A percentile compares a stretch with the other conserved stretches of the same genome.
Conservation (phyloP, 2,888 invertebrate genomes). For the Conomelus anceps region DNA sequence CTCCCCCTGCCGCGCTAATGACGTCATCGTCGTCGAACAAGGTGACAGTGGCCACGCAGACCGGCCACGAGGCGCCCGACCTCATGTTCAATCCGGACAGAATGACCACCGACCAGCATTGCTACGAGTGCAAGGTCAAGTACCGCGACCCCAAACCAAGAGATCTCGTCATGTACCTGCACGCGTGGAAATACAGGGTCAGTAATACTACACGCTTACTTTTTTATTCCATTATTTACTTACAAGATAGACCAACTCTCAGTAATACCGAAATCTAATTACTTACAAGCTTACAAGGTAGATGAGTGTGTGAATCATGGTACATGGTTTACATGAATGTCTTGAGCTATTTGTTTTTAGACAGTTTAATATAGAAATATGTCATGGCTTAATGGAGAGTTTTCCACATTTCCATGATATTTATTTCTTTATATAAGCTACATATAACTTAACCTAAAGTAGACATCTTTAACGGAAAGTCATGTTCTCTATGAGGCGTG, state of each 20-base stretch:
- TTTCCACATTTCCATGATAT: no score
- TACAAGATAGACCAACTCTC: no score
- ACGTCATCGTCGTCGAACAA: slow-evolving; percentile 40
- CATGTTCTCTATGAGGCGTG: no score
- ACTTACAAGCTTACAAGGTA: neutral
- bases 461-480: no score
- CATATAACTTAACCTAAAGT: no score
- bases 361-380: no score
- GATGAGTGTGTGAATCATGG: no score
- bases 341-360: no score
- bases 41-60: slow-evolving; percentile 81
- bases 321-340: no score
- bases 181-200: slow-evolving; percentile 89
- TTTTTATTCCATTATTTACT: neutral
- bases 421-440: no score
- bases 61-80: slow-evolving; percentile 69
- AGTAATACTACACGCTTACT: slow-evolving; percentile 30
- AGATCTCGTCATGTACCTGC: slow-evolving; percentile 92
- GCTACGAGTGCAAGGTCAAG: slow-evolving; percentile 87
- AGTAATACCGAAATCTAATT: neutral
- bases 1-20: slow-evolving; percentile 28
- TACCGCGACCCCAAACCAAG: slow-evolving; percentile 87
- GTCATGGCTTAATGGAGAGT: no score
- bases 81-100: slow-evolving; percentile 60
- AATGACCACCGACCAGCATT: slow-evolving; percentile 75